These are phyloP conservation scores for Azorinus chamasolen DNA, from an alignment of 2,888 invertebrate genomes.

Conservation along the genomic window DNA sequence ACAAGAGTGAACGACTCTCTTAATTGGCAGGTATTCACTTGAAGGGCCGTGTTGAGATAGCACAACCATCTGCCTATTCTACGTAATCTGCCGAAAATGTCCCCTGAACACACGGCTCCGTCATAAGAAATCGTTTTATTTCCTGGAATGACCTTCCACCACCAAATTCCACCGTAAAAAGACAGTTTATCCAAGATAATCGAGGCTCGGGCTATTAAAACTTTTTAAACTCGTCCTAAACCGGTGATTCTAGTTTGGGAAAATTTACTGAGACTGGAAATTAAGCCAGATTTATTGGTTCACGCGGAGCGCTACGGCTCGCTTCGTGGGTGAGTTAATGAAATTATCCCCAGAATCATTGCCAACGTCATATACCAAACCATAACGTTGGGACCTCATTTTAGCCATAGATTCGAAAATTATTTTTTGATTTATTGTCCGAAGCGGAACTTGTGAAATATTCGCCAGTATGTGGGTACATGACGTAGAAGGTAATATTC, in stretches of 20 bases:
- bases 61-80: conserved; percentile 34
- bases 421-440: too few species aligned
- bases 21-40: conserved; percentile 45
- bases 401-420: too few species aligned
- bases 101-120: conserved; percentile 38
- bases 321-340: too few species aligned
- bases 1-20: conserved; percentile 10
- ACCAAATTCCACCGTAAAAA: conserved; percentile 31
- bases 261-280: conserved; percentile 42
- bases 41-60: conserved; percentile 25
- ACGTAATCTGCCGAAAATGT: conserved; percentile 28
- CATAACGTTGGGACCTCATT: too few species aligned
- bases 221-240: conserved; percentile 21
- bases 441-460: too few species aligned
- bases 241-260: conserved; percentile 23
- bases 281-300: conserved; percentile 32
- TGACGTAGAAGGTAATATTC: too few species aligned
- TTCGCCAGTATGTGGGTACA: too few species aligned
- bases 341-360: too few species aligned
- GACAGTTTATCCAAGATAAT: conserved; percentile 35
- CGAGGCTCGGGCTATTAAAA: conserved; percentile 23
- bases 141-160: conserved; percentile 32
- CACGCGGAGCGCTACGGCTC: background rate
- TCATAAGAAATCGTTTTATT: conserved; percentile 33
- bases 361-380: too few species aligned